Percentiles rank a stretch among this genome's conserved stretches.
Conservation (phyloP, 1,140 invertebrate species). For the Anadara kagoshimensis region DNA sequence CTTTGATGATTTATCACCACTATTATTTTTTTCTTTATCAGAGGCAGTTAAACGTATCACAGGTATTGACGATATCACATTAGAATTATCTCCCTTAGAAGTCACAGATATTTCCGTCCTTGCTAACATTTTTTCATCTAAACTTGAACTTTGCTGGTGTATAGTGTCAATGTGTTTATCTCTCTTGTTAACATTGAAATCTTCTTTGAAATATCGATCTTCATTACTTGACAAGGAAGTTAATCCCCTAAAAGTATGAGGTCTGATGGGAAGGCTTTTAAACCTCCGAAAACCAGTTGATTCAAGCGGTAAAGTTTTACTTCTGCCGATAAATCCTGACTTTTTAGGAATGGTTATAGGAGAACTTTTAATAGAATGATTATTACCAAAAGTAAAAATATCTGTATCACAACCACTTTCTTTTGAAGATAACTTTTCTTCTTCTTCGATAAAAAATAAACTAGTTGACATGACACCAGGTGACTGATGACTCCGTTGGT, state of each 20-base stretch:
- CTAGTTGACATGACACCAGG: constrained; percentile 27
- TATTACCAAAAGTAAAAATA: constrained; percentile 36
- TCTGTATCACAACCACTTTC: constrained; percentile 38
- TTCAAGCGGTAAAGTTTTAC: constrained; percentile 36
- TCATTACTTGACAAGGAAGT: too few species aligned
- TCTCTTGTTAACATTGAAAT: too few species aligned
- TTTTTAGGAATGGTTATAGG: constrained; percentile 32
- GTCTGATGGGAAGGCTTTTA: constrained; percentile 26
- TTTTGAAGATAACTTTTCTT: constrained; percentile 19
- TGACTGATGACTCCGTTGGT: constrained; percentile 21
- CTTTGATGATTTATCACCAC: too few species aligned
- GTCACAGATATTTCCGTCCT: too few species aligned
- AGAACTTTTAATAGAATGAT: neutral
- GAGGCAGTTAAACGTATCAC: constrained; percentile 30
- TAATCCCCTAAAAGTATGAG: constrained; percentile 2
- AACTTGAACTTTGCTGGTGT: too few species aligned
- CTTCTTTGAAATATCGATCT: too few species aligned
- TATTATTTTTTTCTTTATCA: too few species aligned
- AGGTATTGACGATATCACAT: constrained; percentile 11
- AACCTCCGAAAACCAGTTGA: constrained; percentile 6
- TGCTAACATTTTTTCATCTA: neutral
- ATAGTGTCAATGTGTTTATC: too few species aligned
- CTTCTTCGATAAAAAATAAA: constrained; percentile 44
- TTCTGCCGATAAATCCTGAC: neutral
- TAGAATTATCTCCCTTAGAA: too few species aligned